Evolutionary conservation across 2,888 invertebrate genomes (phyloP).

Genomic region (Apamea epomidion): DNA sequence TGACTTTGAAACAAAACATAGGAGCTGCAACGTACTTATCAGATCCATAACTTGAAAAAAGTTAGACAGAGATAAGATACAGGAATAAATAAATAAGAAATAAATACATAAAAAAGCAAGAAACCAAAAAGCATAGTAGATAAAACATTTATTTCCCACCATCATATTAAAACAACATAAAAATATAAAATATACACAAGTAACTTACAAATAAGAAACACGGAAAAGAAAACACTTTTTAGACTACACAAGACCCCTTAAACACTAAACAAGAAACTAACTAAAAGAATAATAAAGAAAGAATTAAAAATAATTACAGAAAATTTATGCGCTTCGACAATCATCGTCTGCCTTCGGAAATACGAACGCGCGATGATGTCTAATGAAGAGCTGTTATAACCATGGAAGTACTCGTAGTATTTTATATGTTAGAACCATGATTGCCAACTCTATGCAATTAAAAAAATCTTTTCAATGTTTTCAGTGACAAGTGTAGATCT

Average conservation of each 20-base stretch:
- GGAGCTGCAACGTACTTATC: not conserved
- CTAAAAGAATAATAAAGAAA: not conserved
- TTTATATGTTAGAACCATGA: not conserved
- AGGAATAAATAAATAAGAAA: not conserved
- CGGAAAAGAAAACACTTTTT: too few species aligned
- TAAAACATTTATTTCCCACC: conserved; percentile 21
- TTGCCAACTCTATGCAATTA: not conserved
- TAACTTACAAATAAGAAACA: not conserved
- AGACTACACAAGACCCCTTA: not conserved
- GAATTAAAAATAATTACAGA: not conserved
- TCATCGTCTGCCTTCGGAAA: not conserved
- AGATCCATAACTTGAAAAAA: not conserved
- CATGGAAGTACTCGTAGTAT: not conserved
- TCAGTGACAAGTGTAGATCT: not conserved
- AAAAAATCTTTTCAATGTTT: not conserved
- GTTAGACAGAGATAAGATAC: not conserved
- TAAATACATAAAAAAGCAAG: not conserved
- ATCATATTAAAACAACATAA: not conserved
- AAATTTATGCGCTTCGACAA: not conserved
- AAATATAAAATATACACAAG: not conserved
- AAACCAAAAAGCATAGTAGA: not conserved
- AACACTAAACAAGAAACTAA: not conserved
- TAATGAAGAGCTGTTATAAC: not conserved
- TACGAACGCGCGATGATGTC: not conserved
- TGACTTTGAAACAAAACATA: not conserved